A percentile compares a stretch with the other conserved stretches of the same genome.
Evolutionary conservation across 2,113 vertebrate species (phyloP).

Genomic region (Labrus mixtus): DNA sequence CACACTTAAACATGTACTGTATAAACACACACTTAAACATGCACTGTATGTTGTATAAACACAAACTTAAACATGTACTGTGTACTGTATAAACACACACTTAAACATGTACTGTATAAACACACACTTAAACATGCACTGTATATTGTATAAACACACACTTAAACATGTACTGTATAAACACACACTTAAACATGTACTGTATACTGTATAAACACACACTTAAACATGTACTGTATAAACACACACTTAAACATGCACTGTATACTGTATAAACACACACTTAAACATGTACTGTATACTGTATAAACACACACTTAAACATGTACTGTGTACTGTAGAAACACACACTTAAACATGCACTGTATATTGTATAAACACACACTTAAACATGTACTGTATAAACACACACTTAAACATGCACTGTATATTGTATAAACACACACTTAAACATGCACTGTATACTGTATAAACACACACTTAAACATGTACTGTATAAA

Average conservation of each 20-base stretch:
- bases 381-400: no score
- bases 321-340: not conserved
- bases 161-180: no score
- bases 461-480: conserved; percentile 4
- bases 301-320: conserved; percentile 8
- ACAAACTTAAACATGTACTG: not conserved
- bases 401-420: conserved; percentile 6
- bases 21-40: conserved; percentile 4
- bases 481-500: not conserved
- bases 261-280: conserved; percentile 1
- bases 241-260: conserved; percentile 3
- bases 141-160: not conserved
- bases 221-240: no score
- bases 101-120: not conserved
- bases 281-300: not conserved
- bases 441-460: not conserved
- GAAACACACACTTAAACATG: conserved; percentile 4
- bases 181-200: conserved; percentile 2
- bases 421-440: not conserved
- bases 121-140: not conserved
- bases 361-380: not conserved
- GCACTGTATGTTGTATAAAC: not conserved
- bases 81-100: conserved; percentile 3
- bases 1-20: conserved; percentile 3
- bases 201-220: not conserved